Evolutionary conservation across 2,797 vertebrate genomes (phyloP).

Genomic region (Tapirus indicus): DNA sequence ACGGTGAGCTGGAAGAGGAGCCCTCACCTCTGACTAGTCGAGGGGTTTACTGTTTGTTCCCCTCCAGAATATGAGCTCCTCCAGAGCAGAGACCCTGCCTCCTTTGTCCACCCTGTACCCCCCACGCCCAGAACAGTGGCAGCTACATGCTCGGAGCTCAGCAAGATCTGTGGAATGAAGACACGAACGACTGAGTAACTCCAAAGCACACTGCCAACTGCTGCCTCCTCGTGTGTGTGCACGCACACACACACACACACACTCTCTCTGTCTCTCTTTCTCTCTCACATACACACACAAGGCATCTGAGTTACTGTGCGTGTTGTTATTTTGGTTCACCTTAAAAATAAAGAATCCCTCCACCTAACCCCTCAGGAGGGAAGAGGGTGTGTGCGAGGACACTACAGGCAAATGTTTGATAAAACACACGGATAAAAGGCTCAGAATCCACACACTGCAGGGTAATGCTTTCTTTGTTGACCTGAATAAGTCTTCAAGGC

Average conservation of each 20-base stretch:
- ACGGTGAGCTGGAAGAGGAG: fast-evolving
- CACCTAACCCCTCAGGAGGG: not conserved
- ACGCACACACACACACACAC: fast-evolving
- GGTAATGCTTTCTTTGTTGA: not conserved
- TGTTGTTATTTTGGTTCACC: not conserved
- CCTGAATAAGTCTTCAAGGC: not conserved
- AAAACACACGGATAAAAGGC: not conserved
- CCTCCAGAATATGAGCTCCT: fast-evolving
- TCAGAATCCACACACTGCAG: not conserved
- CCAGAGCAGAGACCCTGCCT: not conserved
- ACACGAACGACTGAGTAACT: fast-evolving
- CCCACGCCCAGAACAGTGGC: fast-evolving
- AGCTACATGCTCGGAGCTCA: not conserved
- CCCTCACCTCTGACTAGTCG: not conserved
- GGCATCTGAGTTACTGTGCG: not conserved
- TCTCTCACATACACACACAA: fast-evolving
- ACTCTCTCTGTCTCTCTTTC: too few relatives aligned
- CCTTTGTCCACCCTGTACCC: fast-evolving
- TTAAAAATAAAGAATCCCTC: not conserved
- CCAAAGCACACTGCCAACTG: fast-evolving
- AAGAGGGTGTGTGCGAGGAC: not conserved
- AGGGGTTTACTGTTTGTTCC: fast-evolving
- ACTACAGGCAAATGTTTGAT: not conserved
- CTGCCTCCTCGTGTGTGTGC: fast-evolving
- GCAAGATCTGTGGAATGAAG: not conserved